Base-by-base conservation (phyloP, 2,113 vertebrate species). In the Saccopteryx bilineata region DNA sequence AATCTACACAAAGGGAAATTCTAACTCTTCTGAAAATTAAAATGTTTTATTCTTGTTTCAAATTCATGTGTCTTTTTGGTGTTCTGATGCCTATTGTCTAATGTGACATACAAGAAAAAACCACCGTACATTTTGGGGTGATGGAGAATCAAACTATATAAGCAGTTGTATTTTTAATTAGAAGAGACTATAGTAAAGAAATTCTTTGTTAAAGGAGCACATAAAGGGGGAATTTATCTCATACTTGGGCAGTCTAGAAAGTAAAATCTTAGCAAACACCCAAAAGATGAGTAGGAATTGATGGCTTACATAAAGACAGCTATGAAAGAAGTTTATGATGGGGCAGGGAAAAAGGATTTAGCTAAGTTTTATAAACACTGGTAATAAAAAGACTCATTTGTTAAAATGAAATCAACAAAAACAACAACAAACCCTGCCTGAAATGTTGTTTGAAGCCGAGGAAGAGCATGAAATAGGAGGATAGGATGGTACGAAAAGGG, bases 11-110 rank as follows among this genome's bases (percentile, higher is more conserved):
- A 78, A 56, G 19, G 33, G 56, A 92, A 87, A 85, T 76, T 74
- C 17, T 31, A 66, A 88, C 7, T 56, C 56, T 66, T 80, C 54
- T 86, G 84, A 85, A 89, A 81, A 89, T 75, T 28, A 56, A 89
- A 54, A 31, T 4, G 5, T 81, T 69, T 85, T 63, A 33, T 14
- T 61, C 76, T 61, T 84, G 1, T 63, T 89, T 89, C 60, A 74
- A 74, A 28, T 86, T 76, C 4, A 93, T 33, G 7, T 8, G 5
- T 21, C 28, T 95, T 50, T 56, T 85, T 75, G 18, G 17, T 28
- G 9, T 91, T 50, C 33, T 80, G 12, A 63, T 60, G 2, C 58
- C 31, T 74, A 87, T 80, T 50, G 12, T 85, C 31, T 74, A 87
- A 84, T 50, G 12, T 85, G 65, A 52, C 12, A 5, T 54, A 69